A percentile compares a stretch with the other conserved stretches of the same genome.
Conservation (phyloP, 2,113 vertebrate species). For the Hystrix cristata region DNA sequence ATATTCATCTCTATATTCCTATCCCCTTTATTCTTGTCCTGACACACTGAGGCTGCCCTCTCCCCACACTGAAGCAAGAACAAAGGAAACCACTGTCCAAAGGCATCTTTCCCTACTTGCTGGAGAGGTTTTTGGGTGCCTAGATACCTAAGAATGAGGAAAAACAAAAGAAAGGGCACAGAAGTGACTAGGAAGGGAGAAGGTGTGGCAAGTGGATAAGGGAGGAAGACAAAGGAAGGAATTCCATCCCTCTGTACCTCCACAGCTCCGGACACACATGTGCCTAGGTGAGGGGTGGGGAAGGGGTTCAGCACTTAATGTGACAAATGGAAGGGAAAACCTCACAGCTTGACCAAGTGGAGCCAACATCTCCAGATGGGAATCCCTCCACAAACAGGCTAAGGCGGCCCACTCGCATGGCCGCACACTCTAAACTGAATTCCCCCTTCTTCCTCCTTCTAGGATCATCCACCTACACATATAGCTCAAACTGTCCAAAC, state of each 20-base stretch:
- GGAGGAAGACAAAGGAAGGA: accelerated
- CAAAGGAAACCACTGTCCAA: neutral
- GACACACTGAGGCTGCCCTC: neutral
- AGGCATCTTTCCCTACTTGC: neutral
- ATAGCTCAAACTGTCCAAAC: neutral
- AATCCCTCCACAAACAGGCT: neutral
- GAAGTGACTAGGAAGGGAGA: neutral
- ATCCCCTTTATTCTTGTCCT: neutral
- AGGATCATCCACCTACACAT: neutral
- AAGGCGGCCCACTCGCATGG: no score
- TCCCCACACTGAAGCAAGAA: neutral
- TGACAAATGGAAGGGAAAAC: neutral
- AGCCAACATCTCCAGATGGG: neutral
- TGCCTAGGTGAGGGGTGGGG: neutral
- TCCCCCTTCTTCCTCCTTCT: neutral
- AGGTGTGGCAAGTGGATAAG: neutral
- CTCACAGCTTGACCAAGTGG: neutral
- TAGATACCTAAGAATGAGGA: neutral
- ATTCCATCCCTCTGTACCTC: neutral
- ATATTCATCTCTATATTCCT: neutral
- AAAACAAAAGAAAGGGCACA: neutral
- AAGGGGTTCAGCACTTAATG: neutral
- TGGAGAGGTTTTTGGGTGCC: neutral
- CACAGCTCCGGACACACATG: neutral
- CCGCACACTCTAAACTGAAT: neutral